Evolutionary conservation across 2,113 vertebrate species (phyloP), one percentile per base, ranked within the genome.

Genomic region (Ptyas mucosa): DNA sequence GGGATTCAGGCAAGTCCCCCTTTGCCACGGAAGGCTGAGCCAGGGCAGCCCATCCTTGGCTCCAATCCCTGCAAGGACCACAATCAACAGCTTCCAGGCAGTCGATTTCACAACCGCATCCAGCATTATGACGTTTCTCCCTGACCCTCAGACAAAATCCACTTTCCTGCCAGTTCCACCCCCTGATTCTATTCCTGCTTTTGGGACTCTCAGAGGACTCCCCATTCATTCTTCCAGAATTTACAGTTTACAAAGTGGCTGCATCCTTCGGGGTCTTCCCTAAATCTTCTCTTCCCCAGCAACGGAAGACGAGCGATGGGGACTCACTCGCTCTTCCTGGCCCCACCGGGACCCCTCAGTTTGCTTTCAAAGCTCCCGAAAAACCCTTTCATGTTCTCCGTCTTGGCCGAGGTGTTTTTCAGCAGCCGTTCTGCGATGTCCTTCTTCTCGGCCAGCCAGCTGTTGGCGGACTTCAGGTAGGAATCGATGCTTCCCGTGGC

Each of bases 351-450:
- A 57, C 98, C 98, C 95, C 98, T 98, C 95, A 99, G 96, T 90
- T 99, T 99, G 97, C 98, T 99, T 96, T 99, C 99, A 93, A 99
- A 97, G 9, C 99, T 99, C 49, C 98, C 99, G 0, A 99, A 99
- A 95, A 99, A 99, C 87, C 99, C 98, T 89, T 98, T 99, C 95
- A 99, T 97, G 0, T 99, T 98, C 93, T 98, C 99, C 0, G 98
- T 98, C 96, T 97, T 99, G 8, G 97, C 96, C 0, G 98, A 98
- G 0, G 98, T 98, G 97, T 97, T 99, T 93, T 98, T 99, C 85
- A 99, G 98, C 92, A 99, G 97, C 52, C 98, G 97, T 94, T 99
- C 99, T 0, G 99, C 99, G 0, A 99, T 98, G 93, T 99, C 99
- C 95, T 99, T 99, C 97, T 98, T 99, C 95, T 98, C 99, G 0